phyloP scores from a whole-genome alignment of 2,797 vertebrate genomes.

The Melanotaenia boesemani region DNA sequence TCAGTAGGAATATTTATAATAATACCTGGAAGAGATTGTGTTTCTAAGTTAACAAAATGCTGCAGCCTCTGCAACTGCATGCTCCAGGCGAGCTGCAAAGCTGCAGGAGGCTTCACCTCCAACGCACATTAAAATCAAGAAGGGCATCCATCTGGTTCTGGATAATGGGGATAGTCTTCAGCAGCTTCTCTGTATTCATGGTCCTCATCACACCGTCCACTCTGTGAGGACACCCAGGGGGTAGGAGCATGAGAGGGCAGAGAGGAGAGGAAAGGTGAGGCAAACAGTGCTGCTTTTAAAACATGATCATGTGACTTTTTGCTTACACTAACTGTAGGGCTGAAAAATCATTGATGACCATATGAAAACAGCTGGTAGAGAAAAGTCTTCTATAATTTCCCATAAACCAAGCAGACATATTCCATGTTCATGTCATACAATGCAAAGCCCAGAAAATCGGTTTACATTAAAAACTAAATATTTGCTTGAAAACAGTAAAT shows the following conservation, averaged over 20 bases:
- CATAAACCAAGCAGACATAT: not conserved
- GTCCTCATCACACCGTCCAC: constrained; percentile 99
- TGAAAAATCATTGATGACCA: constrained; percentile 10
- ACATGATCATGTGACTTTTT: not conserved
- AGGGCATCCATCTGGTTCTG: constrained; percentile 99
- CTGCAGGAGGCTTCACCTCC: constrained; percentile 46
- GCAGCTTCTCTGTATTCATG: constrained; percentile 99
- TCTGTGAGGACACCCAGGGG: constrained; percentile 74
- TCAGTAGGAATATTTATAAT: constrained; percentile 46
- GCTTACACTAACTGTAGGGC: not conserved
- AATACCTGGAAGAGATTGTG: constrained; percentile 14
- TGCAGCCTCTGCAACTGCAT: constrained; percentile 12
- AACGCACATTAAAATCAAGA: constrained; percentile 98
- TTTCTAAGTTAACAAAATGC: constrained; percentile 16
- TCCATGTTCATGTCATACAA: not conserved
- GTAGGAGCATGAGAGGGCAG: constrained; percentile 20
- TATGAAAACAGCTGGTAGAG: not conserved
- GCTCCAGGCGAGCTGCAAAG: constrained; percentile 27
- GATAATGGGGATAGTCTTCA: constrained; percentile 99
- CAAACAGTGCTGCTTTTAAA: constrained; percentile 3
- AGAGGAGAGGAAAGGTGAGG: not conserved
- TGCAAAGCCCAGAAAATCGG: not conserved
- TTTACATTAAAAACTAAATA: not conserved
- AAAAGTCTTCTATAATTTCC: not conserved
- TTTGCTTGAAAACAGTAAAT: not conserved